Conservation (phyloP, 2,888 invertebrate genomes). For the Amiota communis region DNA sequence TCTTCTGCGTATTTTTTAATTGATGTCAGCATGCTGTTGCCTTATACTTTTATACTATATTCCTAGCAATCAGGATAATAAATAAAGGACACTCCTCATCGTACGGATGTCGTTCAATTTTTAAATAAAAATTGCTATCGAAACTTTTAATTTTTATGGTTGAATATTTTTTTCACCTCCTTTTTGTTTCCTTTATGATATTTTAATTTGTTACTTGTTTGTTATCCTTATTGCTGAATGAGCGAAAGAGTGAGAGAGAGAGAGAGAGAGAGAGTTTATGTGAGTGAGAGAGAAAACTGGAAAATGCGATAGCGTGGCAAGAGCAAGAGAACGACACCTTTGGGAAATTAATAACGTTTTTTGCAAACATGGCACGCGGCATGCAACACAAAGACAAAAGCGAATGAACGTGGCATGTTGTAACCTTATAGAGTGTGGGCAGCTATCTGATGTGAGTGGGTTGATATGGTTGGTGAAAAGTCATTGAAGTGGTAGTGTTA, state of each 20-base stretch:
- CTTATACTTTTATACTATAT: too few species aligned
- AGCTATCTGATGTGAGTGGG: too few species aligned
- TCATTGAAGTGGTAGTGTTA: not conserved
- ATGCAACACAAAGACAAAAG: constrained; percentile 27
- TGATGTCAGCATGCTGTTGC: constrained; percentile 45
- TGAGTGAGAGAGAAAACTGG: constrained; percentile 3
- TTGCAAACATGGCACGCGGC: constrained; percentile 57
- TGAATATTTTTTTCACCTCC: not conserved
- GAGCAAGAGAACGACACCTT: constrained; percentile 58
- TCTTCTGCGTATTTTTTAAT: constrained; percentile 46
- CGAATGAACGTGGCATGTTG: not conserved
- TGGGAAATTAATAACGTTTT: constrained; percentile 72
- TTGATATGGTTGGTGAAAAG: too few species aligned
- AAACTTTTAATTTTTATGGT: constrained; percentile 63
- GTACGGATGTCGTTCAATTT: constrained; percentile 53
- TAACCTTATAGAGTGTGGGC: not conserved
- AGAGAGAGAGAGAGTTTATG: not conserved
- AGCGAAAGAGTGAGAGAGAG: not conserved
- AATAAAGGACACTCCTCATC: too few species aligned
- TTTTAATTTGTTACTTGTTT: constrained; percentile 33
- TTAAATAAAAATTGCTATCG: constrained; percentile 68
- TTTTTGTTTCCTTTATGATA: constrained; percentile 14
- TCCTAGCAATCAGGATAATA: too few species aligned
- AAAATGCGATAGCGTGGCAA: not conserved
- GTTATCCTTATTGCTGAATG: constrained; percentile 34